phyloP scores from a whole-genome alignment of 2,113 vertebrate genomes.

The Mormyrus iriodes region DNA sequence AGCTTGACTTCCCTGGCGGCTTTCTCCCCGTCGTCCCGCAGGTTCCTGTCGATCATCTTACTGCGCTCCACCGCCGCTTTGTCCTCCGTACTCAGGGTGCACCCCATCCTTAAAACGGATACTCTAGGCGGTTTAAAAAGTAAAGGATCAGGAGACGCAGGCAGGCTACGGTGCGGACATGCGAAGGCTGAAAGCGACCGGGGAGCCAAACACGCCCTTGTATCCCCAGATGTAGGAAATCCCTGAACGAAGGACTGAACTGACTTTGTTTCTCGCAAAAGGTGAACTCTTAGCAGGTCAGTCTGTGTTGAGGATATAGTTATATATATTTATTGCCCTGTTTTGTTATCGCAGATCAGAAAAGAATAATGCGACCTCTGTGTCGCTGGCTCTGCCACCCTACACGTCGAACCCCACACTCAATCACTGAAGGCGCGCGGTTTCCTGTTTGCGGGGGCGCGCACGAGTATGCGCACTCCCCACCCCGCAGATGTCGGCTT shows the following conservation, averaged over 20 bases:
- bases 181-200: constrained; percentile 18
- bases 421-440: background rate
- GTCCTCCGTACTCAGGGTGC: constrained; percentile 91
- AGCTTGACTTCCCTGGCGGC: constrained; percentile 93
- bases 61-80: constrained; percentile 93
- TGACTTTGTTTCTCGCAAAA: background rate
- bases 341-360: background rate
- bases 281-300: background rate
- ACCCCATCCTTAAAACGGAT: constrained; percentile 72
- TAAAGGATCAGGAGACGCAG: background rate
- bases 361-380: background rate
- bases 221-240: constrained; percentile 8
- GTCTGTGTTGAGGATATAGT: background rate
- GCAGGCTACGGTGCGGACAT: background rate
- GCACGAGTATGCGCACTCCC: background rate
- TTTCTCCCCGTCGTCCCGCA: constrained; percentile 92
- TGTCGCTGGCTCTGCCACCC: background rate
- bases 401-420: background rate
- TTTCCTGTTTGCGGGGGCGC: constrained; percentile 22
- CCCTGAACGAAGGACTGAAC: background rate
- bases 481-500: background rate
- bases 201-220: constrained; percentile 53
- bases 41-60: constrained; percentile 94
- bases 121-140: constrained; percentile 15
- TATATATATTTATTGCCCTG: background rate